Base-by-base conservation (phyloP, 2,797 vertebrate genomes). In the Trachops cirrhosus region DNA sequence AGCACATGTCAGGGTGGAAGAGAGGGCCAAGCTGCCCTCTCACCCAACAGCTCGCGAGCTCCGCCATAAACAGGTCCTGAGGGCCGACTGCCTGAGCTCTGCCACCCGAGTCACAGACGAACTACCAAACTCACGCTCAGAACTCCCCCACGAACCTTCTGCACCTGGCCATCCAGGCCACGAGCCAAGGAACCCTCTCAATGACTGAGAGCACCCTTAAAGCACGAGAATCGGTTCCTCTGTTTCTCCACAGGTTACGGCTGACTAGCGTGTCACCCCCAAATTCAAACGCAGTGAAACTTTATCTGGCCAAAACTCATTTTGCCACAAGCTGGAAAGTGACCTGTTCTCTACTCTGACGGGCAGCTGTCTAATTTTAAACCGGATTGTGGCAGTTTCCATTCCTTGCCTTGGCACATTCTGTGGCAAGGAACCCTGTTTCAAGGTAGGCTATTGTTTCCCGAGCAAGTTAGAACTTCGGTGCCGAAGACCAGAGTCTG, bases 1-100 rank as follows among this genome's bases (percentile, higher is more conserved):
- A 98, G 59, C 97, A 91, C 71, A 96, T 0, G n/a, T 29, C 34
- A 87, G 77, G 18, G 71, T 1, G 24, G 77, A 16, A 96, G 80
- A 75, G 39, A 3, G 29, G 18, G 39, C 26, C 29, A 3, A 0
- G 21, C 2, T 22, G 37, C 21, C 1, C 44, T 84, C 12, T 67
- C 32, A 46, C 48, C 18, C 41, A 21, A 46, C 57, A 29, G 85
- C 41, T 46, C 44, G 1, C 0, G n/a, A 44, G 29, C 6, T 16
- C 74, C 0, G 2, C 29, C 44, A 70, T 4, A 37, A 85, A 79
- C 1, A 5, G 52, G 19, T 34, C 41, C 90, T 6, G 32, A 37
- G 52, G 41, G 67, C 67, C 9, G 39, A 10, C 9, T 84, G 62
- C 86, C 34, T 4, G 46, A 52, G 44, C 59, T 57, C 48, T 19